Base-by-base conservation (phyloP, 2,888 invertebrate genomes). In the Branchipolynoe longqiensis region DNA sequence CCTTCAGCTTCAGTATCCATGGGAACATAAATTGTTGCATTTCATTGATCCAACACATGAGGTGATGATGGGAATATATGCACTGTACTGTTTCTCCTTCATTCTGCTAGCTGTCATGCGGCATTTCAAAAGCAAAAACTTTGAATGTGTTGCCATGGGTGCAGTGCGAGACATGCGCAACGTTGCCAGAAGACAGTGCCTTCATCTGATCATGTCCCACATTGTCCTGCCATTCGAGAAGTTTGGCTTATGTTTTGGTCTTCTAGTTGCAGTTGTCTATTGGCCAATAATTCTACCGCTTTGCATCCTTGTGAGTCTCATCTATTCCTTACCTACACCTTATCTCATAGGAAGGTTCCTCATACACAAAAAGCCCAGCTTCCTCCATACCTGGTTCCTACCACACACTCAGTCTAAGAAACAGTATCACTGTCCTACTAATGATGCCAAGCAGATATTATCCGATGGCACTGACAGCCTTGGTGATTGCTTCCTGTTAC, bases 201-300 rank as follows among this genome's bases (percentile, higher is more conserved):
- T 87, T 36, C 64, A 87, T 18, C 81, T 89, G 83, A 58, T 88
- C 22, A 48, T 87, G 1, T 82, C 89, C 33, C 89, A 89, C 62
- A 48, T 88, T 22, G 33, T 89, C 22, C 81, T 89, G 18, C 89
- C 89, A 6, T 83, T 89, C 58, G 88, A 89, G 86, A 88, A 89
- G 83, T 89, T 89, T 82, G 89, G 89, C 36, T 25, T 89, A n/a
- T n/a, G n/a, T n/a, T 3, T 28, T 54, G 89, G 88, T 8, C n/a
- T 87, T 14, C 54, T 88, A 40, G 74, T 88, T n/a, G 87, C 85
- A 12, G 82, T 64, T 3, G 12, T 89, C 41, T 89, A 89, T 62
- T 88, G 87, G 87, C 87, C 88, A 8, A 36, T 89, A 6, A 87
- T 83, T 12, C 62, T 89, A 33, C 86, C 87, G 14, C 33, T 88